Evolutionary conservation across 2,797 vertebrate species (phyloP).

Genomic region (Petrocephalus sullivani): DNA sequence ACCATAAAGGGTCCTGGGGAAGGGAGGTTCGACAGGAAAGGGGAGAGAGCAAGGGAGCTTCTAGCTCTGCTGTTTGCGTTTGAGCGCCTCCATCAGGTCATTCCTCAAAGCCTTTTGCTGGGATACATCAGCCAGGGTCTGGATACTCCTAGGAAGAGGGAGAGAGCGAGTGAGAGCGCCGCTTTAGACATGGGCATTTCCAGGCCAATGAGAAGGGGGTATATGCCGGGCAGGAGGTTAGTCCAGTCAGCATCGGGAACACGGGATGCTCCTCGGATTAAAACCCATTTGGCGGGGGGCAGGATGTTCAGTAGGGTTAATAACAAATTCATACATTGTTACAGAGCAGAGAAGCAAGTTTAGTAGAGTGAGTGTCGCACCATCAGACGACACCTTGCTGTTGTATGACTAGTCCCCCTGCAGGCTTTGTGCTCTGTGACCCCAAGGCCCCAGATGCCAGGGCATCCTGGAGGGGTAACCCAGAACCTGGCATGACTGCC

Average conservation of each 20-base stretch:
- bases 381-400: neutral
- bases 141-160: conserved; percentile 74
- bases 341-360: neutral
- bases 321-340: neutral
- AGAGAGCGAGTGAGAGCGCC: neutral
- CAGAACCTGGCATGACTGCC: neutral
- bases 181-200: neutral
- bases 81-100: conserved; percentile 89
- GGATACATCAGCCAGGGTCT: conserved; percentile 86
- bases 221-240: neutral
- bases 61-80: conserved; percentile 91
- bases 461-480: neutral
- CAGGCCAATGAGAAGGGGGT: neutral
- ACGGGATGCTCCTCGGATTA: neutral
- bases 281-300: neutral
- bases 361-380: neutral
- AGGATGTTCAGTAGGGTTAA: neutral
- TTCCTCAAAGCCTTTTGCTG: conserved; percentile 91
- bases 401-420: neutral
- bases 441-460: neutral
- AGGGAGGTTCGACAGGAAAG: conserved; percentile 10
- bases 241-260: neutral
- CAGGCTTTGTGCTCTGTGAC: neutral
- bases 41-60: conserved; percentile 45
- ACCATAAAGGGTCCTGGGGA: conserved; percentile 12